A percentile compares a stretch with the other conserved stretches of the same genome.
These are phyloP conservation scores for Oceanodroma leucorhoa DNA, from an alignment of 2,797 vertebrate genomes.

Conservation along the genomic window DNA sequence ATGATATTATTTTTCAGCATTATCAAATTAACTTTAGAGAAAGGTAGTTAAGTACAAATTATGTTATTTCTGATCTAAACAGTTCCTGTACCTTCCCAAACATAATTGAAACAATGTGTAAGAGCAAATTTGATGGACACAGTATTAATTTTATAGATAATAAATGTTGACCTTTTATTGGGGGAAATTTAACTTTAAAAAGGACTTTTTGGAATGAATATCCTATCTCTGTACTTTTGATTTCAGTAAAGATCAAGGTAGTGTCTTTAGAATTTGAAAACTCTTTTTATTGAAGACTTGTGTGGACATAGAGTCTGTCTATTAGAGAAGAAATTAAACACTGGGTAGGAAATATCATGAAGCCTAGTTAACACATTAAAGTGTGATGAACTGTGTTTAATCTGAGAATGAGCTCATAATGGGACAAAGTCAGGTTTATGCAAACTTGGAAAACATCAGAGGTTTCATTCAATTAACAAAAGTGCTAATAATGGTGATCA, in stretches of 20 bases:
- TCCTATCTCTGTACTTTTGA: conserved; percentile 18
- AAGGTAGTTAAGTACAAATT: not conserved
- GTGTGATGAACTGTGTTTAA: conserved; percentile 28
- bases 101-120: not conserved
- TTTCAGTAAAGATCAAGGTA: conserved; percentile 64
- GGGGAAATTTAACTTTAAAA: not conserved
- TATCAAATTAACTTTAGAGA: not conserved
- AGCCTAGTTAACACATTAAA: conserved; percentile 16
- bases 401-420: not conserved
- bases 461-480: not conserved
- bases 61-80: not conserved
- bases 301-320: not conserved
- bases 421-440: not conserved
- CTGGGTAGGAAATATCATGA: conserved; percentile 4
- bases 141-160: conserved; percentile 54
- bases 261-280: conserved; percentile 26
- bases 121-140: not conserved
- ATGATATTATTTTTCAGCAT: not conserved
- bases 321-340: conserved; percentile 42
- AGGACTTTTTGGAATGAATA: conserved; percentile 27
- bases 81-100: not conserved
- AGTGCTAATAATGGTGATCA: not conserved
- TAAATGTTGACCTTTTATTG: conserved; percentile 56
- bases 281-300: conserved; percentile 43
- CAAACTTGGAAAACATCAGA: not conserved